Base-by-base conservation (phyloP, 2,797 vertebrate species). In the Hylomyscus alleni region DNA sequence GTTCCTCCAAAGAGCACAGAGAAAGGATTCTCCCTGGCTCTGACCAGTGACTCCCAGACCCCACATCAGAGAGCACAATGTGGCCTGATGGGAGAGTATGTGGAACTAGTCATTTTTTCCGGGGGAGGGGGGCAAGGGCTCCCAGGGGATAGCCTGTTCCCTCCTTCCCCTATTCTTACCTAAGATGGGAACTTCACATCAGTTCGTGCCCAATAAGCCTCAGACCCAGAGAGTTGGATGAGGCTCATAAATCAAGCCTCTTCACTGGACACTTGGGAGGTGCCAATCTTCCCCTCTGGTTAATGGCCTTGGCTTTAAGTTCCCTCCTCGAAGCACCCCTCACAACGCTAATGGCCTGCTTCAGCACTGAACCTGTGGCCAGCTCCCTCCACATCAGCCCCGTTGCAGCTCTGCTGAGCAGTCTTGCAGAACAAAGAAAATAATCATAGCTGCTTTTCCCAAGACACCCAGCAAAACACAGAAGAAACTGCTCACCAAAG, bases 321-420 rank as follows among this genome's bases (percentile, higher is more conserved):
- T 14, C 24, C 31, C 52, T n/a, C 60, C 40, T 3, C 91, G 20
- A 3, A 12, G 67, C 58, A 2, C n/a, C 12, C 26, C 24, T 1
- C 7, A 1, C 47, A 14, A 60, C 19, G 44, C 52, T 13, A 52
- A 54, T 0, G 44, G n/a, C 54, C 85, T 13, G 56, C 58, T 69
- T 96, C 95, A 91, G 95, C 93, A 88, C 95, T 47, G 24, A 7
- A 1, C 17, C 77, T 47, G 69, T 73, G 89, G 96, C 47, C 75
- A 65, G 94, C 89, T 94, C 91, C 91, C 29, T 0, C 7, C 37
- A 11, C 8, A 1, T 20, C 73, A 12, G 4, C 34, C 37, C 24
- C 1, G 58, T 47, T 8, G 1, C 3, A 1, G 40, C 31, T n/a
- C 37, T 34, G 60, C 47, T 26, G n/a, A 13, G 72, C 31, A 22